Base-by-base conservation (phyloP, 2,888 invertebrate species). In the Bellardia pandia region DNA sequence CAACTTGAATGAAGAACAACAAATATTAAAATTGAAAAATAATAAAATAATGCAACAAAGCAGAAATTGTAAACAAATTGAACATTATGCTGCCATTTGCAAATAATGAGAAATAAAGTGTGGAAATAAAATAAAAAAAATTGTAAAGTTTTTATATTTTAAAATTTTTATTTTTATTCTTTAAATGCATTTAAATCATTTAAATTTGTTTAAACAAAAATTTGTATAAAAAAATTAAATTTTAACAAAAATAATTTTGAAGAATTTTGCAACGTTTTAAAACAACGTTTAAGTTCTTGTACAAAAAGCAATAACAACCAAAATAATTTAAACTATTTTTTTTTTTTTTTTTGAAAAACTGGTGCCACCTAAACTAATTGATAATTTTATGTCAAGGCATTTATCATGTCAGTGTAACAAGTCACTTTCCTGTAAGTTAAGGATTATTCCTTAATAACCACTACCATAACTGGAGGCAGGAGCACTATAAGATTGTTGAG, bases 401-500 rank as follows among this genome's bases (percentile, higher is more conserved):
- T 33, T 68, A 53, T 6, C 66, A 68, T 23, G 33, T 23, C 23
- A 23, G 23, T 23, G 23, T 23, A 23, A 30, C n/a, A 53, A 74
- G 42, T 56, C 2, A 68, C n/a, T 51, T 58, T 23, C 11, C 51
- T 71, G 45, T 53, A 13, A 16, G 5, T 40, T 16, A 16, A 13
- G 13, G 13, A 13, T n/a, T 13, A n/a, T 30, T 8, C 16, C 13
- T 76, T 81, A 75, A 51, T 82, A 85, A 48, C 45, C 23, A 53
- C 45, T 45, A 9, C 74, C 85, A 51, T 71, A 79, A 16, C 33
- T 42, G 30, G 30, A 14, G 4, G 23, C 40, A 2, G 66, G 40
- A 37, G 71, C 77, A 58, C 30, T 64, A 76, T 86, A 82, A 1
- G 89, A 78, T 76, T 78, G 33, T 9, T 85, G 56, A 9, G 90